phyloP scores from a whole-genome alignment of 2,113 vertebrate genomes.

The Xiphias gladius region DNA sequence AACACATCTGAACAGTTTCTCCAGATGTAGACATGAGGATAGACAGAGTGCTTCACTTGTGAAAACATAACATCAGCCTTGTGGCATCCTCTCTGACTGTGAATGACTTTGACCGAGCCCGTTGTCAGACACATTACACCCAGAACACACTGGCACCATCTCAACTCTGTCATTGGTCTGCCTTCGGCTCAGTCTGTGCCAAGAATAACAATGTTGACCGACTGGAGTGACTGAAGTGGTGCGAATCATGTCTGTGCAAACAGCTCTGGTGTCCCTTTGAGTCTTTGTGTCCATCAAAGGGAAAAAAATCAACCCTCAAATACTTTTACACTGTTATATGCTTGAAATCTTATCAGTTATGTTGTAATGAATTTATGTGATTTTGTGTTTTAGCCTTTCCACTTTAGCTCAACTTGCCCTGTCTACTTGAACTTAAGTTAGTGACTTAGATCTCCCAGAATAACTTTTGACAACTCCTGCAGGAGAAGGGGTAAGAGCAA shows the following conservation, averaged over 20 bases:
- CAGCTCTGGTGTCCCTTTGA: constrained; percentile 39
- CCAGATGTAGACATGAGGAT: background rate
- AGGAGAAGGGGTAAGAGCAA: constrained; percentile 16
- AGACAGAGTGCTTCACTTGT: background rate
- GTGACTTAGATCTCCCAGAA: constrained; percentile 35
- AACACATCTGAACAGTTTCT: constrained; percentile 1
- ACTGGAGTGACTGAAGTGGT: constrained; percentile 51
- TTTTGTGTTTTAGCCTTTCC: constrained; percentile 1
- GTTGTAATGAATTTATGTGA: background rate
- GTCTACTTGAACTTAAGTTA: background rate
- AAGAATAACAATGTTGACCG: constrained; percentile 72
- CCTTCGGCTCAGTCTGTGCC: constrained; percentile 52
- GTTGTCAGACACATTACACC: constrained; percentile 61
- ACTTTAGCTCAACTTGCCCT: constrained; percentile 1
- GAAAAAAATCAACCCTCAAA: constrained; percentile 4
- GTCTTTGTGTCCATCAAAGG: background rate
- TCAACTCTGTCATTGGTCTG: constrained; percentile 58
- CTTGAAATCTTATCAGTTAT: background rate
- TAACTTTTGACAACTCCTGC: constrained; percentile 31
- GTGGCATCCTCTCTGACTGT: constrained; percentile 29
- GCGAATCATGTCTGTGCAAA: constrained; percentile 61
- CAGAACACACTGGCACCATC: constrained; percentile 67
- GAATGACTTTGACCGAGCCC: constrained; percentile 40
- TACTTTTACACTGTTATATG: background rate
- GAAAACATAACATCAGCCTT: constrained; percentile 43